Percentiles rank a stretch among this genome's conserved stretches.
Conservation (phyloP, 2,888 invertebrate species). For the Synergus laeviventris region DNA sequence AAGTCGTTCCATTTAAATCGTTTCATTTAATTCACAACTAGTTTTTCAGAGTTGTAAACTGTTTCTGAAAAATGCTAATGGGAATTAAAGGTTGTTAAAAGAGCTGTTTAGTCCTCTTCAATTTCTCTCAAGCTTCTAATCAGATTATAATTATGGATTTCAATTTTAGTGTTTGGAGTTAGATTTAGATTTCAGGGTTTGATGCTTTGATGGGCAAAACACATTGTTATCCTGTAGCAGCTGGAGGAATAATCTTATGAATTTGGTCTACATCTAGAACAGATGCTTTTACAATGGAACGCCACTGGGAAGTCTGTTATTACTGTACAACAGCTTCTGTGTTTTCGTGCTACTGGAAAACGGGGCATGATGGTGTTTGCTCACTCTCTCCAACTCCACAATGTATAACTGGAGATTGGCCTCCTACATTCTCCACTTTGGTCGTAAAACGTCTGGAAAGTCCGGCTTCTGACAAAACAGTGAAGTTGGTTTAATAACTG, state of each 20-base stretch:
- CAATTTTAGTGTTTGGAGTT: background rate
- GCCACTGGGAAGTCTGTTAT: constrained; percentile 17
- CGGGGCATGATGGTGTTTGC: constrained; percentile 29
- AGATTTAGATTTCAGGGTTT: background rate
- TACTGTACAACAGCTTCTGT: constrained; percentile 18
- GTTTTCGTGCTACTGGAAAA: constrained; percentile 34
- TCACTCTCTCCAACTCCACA: constrained; percentile 31
- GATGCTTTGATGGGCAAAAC: background rate
- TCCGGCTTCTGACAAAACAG: constrained; percentile 28
- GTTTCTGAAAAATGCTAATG: background rate
- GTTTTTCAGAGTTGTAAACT: background rate
- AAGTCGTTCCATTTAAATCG: background rate
- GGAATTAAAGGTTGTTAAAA: background rate
- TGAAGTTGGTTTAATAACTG: constrained; percentile 29
- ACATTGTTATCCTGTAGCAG: background rate
- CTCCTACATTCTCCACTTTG: constrained; percentile 37
- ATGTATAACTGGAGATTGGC: constrained; percentile 35
- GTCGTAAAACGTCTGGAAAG: constrained; percentile 37
- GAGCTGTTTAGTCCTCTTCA: background rate
- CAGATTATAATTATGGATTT: background rate
- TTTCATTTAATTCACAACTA: background rate
- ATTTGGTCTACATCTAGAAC: constrained; percentile 13
- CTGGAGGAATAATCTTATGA: constrained; percentile 13
- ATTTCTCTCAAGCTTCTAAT: background rate
- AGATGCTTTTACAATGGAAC: constrained; percentile 1